Evolutionary conservation across 1,140 invertebrate species (phyloP), one percentile per base, ranked within the genome.

Genomic region (Pogonomyrmex barbatus): DNA sequence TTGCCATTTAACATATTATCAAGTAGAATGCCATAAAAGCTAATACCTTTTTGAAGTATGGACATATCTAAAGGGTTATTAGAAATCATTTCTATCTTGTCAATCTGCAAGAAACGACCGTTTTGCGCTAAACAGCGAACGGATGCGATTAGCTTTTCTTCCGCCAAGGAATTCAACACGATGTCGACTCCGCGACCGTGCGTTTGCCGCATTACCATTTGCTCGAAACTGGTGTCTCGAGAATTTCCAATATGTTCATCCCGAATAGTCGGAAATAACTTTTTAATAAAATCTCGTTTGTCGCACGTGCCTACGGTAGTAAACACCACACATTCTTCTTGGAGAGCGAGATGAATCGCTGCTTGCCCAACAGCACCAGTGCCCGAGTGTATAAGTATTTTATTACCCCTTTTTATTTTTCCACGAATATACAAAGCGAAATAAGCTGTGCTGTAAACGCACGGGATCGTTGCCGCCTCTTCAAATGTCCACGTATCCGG

Each of bases 391-490:
- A 24, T 24, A 24, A 98, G 93, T 30, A 98, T 89, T 45, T 93
- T 95, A 75, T 97, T 96, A 2, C 96, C 96, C 87, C 95, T 95
- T 81, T 95, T 95, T 83, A 97, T 96, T 60, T 95, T 94, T 30
- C 96, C 95, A 84, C 88, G 93, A 2, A 93, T 58, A 58, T 96
- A 95, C 85, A 99, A 96, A 12, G 98, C 97, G 93, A 98, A 98
- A 88, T 98, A 97, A 4, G 96, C 97, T 1, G 98, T 99, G 68
- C 96, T 96, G 92, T 99, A 99, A 12, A 97, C 97, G 1, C 97
- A 97, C 3, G 98, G 98, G 0, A 99, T 96, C 0, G 98, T 98
- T 0, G 98, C 97, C 1, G 98, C 98, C 68, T 99, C 97, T 92
- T 97, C 96, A 24, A 99, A 94, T 3, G 96, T 96, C 98, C 98